These are phyloP conservation scores for Drosophila athabasca DNA, from an alignment of 1,140 invertebrate genomes.

Conservation along the genomic window DNA sequence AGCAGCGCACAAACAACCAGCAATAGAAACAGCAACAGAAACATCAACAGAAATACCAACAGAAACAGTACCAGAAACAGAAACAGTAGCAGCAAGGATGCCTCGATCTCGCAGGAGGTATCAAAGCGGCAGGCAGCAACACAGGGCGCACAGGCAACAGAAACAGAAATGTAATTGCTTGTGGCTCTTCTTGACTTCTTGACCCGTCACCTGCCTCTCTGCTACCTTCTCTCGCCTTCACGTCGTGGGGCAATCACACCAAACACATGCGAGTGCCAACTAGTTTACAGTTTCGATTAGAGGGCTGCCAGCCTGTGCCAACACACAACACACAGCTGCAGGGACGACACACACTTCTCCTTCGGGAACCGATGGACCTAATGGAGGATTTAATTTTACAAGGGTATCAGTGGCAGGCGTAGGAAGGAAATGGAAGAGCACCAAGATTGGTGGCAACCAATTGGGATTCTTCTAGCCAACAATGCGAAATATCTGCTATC, in stretches of 20 bases:
- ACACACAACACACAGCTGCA: slow-evolving; percentile 20
- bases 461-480: no score
- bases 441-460: no score
- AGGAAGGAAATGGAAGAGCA: no score
- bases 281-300: slow-evolving; percentile 47
- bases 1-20: slow-evolving; percentile 32
- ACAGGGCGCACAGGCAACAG: slow-evolving; percentile 2
- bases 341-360: not conserved
- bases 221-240: not conserved
- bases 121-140: not conserved
- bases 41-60: not conserved
- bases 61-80: not conserved
- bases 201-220: not conserved
- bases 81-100: not conserved
- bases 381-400: no score
- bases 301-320: slow-evolving; percentile 17
- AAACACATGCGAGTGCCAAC: slow-evolving; percentile 23
- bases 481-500: no score
- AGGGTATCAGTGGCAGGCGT: no score
- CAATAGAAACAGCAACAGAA: not conserved
- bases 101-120: slow-evolving; percentile 3
- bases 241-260: not conserved
- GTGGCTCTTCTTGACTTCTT: slow-evolving; percentile 10
- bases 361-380: not conserved
- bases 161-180: slow-evolving; percentile 44